Base-by-base conservation (phyloP, 2,888 invertebrate species). In the Napeogenes sylphis region DNA sequence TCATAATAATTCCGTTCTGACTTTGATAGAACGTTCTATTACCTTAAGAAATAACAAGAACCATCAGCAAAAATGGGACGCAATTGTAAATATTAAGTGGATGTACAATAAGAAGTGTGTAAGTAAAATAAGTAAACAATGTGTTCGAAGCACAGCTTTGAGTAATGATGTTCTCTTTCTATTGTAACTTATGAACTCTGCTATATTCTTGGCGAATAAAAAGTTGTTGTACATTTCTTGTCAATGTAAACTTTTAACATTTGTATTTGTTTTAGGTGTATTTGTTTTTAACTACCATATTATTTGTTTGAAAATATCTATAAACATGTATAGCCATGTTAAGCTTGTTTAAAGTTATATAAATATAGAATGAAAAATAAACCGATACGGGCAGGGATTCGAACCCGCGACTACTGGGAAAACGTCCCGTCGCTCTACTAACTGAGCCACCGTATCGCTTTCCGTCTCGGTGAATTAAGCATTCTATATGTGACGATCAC, bases 191-290 rank as follows among this genome's bases (percentile, higher is more conserved):
- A 85, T 85, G 84, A 85, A 85, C 83, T 81, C 78, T 78, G 82
- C 78, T 87, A 83, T 82, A 84, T 86, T 80, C 77, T 72, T 79
- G 82, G 82, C 84, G 80, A 85, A 85, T 84, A 73, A 81, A 83
- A 83, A 83, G 85, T 83, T 79, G 82, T 85, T 80, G 78, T 79
- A 80, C 76, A 67, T 69, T 64, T 74, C 75, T 73, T 71, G 69
- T 71, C 72, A 76, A 77, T 79, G 76, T 75, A 77, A 77, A 75
- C 70, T 75, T 35, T 75, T 68, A 67, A 42, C 10, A 6, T 42
- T 12, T 42, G 21, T 12, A 42, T 42, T 5, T 35, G 6, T 42
- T 10, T 42, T 2, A 10, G 42, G 10, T 10, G 4, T 6, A 35
- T 35, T 35, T 35, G 3, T 35, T 35, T 35, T 2, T 35, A 5